Percentiles rank a stretch among this genome's conserved stretches.
These are phyloP conservation scores for Elgaria multicarinata DNA, from an alignment of 2,113 vertebrate genomes.

Conservation along the genomic window DNA sequence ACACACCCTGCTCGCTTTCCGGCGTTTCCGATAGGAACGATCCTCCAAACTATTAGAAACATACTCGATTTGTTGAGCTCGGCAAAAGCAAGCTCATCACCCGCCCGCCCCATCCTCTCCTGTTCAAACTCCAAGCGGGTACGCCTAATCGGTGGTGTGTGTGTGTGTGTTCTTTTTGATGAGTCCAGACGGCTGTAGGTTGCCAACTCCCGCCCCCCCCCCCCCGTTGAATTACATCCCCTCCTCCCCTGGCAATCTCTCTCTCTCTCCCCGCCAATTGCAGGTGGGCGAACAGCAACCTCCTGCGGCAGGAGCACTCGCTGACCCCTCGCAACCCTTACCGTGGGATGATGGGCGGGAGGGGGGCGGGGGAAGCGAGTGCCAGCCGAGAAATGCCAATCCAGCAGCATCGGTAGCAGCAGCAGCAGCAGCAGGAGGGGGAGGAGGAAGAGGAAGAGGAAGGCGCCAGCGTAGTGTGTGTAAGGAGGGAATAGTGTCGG, in stretches of 20 bases:
- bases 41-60: not conserved
- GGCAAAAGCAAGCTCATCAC: not conserved
- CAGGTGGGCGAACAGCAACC: not conserved
- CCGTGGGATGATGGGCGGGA: not conserved
- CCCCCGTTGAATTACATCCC: not conserved
- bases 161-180: not conserved
- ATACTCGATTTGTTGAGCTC: not conserved
- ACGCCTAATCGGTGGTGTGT: not conserved
- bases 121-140: not conserved
- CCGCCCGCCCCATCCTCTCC: not conserved
- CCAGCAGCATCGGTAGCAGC: conserved; percentile 33
- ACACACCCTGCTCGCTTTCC: rapidly evolving
- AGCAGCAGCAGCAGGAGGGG: conserved; percentile 20
- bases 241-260: not conserved
- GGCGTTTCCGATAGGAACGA: not conserved
- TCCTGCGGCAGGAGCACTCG: conserved; percentile 5
- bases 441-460: conserved; percentile 36
- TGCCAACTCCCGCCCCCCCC: not conserved
- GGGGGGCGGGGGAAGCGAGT: not conserved
- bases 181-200: conserved; percentile 26
- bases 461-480: conserved; percentile 44
- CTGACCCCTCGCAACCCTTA: conserved; percentile 5
- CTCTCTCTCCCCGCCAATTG: not conserved
- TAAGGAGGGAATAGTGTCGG: conserved; percentile 57
- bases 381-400: conserved; percentile 23